Conservation (phyloP, 2,797 vertebrate species). For the Naso thynnoides region DNA sequence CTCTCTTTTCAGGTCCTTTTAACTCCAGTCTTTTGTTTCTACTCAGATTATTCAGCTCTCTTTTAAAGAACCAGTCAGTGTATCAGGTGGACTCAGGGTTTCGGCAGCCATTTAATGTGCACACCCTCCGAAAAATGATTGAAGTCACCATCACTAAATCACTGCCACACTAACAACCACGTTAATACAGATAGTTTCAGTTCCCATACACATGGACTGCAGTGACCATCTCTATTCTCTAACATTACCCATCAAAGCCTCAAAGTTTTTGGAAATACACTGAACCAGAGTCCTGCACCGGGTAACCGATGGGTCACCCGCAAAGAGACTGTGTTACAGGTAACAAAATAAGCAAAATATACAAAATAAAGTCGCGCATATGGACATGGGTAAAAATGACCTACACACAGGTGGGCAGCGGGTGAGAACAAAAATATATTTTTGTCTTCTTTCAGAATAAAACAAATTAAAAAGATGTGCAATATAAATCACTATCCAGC, state of each 20-base stretch:
- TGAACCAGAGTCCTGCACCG: too few species aligned
- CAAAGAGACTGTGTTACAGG: too few species aligned
- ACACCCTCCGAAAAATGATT: neutral
- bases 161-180: neutral
- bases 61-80: neutral
- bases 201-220: neutral
- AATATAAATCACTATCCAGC: too few species aligned
- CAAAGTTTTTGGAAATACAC: neutral
- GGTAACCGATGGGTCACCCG: too few species aligned
- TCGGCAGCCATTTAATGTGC: neutral
- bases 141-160: neutral
- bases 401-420: too few species aligned
- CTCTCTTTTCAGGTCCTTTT: slow-evolving; percentile 11
- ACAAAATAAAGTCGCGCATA: too few species aligned
- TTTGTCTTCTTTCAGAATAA: too few species aligned
- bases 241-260: neutral
- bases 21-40: neutral
- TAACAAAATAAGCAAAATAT: too few species aligned
- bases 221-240: too few species aligned
- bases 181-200: neutral
- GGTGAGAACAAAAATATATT: too few species aligned
- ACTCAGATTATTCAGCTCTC: neutral
- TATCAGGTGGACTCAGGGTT: neutral
- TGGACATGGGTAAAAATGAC: too few species aligned
- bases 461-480: too few species aligned